A percentile compares a stretch with the other conserved stretches of the same genome.
These are phyloP conservation scores for Eupsilia transversa DNA, from an alignment of 2,888 invertebrate species.

Conservation along the genomic window DNA sequence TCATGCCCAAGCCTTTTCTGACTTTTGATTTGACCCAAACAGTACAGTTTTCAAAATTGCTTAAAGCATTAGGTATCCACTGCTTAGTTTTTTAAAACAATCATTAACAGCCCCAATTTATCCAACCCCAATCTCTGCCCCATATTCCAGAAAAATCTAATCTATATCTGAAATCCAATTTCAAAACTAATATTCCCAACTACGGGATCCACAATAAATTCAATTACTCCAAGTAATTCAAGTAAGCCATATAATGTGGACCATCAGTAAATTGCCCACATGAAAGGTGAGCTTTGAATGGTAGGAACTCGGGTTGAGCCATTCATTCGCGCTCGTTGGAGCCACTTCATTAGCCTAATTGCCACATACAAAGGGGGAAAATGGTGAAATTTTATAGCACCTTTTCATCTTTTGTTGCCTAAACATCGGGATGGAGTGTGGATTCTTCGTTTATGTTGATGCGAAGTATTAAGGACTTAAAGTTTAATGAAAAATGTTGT, in stretches of 20 bases:
- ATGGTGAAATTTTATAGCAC: constrained; percentile 87
- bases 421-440: constrained; percentile 74
- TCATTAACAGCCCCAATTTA: neutral
- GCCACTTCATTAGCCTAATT: constrained; percentile 90
- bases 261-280: constrained; percentile 88
- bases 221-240: constrained; percentile 75
- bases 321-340: constrained; percentile 84
- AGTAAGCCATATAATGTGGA: constrained; percentile 79
- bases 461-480: constrained; percentile 47
- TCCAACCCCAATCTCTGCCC: too few relatives aligned
- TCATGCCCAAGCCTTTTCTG: fast-evolving
- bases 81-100: too few relatives aligned
- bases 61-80: too few relatives aligned
- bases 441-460: constrained; percentile 61
- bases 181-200: constrained; percentile 31
- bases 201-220: constrained; percentile 51
- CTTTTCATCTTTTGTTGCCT: constrained; percentile 86
- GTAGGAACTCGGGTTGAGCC: constrained; percentile 82
- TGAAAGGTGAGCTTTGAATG: constrained; percentile 88
- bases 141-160: neutral
- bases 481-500: constrained; percentile 53
- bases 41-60: neutral
- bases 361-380: constrained; percentile 86
- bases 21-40: neutral
- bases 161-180: constrained; percentile 11